These are phyloP conservation scores for Brachynemurus nebulosus DNA, from an alignment of 2,888 invertebrate species.

Conservation along the genomic window DNA sequence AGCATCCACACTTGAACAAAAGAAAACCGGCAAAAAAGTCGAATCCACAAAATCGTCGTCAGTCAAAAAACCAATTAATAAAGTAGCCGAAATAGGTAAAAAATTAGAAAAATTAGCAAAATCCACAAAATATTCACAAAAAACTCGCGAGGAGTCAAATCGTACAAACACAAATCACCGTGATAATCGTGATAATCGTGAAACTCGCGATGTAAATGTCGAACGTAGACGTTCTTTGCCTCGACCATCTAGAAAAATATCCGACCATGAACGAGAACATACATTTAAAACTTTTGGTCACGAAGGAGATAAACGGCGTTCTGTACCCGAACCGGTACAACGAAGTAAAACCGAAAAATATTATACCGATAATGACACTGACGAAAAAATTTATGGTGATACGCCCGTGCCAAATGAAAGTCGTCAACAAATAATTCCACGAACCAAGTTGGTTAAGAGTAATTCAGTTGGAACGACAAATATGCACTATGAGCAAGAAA, in stretches of 20 bases:
- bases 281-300: slow-evolving; percentile 28
- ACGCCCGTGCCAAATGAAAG: slow-evolving; percentile 30
- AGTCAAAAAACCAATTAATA: slow-evolving; percentile 26
- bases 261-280: slow-evolving; percentile 10
- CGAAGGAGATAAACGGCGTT: slow-evolving; percentile 22
- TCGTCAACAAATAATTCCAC: slow-evolving; percentile 43
- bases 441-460: slow-evolving; percentile 54
- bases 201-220: slow-evolving; percentile 14
- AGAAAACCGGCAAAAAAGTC: slow-evolving; percentile 17
- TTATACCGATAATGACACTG: slow-evolving; percentile 22
- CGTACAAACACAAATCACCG: too few relatives aligned
- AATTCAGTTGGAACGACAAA: slow-evolving; percentile 27
- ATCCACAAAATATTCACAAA: slow-evolving; percentile 29
- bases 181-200: slow-evolving; percentile 20
- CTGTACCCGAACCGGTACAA: slow-evolving; percentile 23
- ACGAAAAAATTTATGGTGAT: slow-evolving; percentile 35
- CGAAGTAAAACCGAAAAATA: slow-evolving; percentile 19
- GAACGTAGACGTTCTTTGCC: slow-evolving; percentile 25
- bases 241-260: slow-evolving; percentile 18
- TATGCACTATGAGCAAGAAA: slow-evolving; percentile 27
- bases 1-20: slow-evolving; percentile 23
- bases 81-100: slow-evolving; percentile 30
- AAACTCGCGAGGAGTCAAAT: too few relatives aligned
- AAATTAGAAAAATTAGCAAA: slow-evolving; percentile 32
- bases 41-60: background rate